A percentile compares a stretch with the other conserved stretches of the same genome.
These are phyloP conservation scores for Eulemur albifrons DNA, from an alignment of 2,797 vertebrate species.

Conservation along the genomic window DNA sequence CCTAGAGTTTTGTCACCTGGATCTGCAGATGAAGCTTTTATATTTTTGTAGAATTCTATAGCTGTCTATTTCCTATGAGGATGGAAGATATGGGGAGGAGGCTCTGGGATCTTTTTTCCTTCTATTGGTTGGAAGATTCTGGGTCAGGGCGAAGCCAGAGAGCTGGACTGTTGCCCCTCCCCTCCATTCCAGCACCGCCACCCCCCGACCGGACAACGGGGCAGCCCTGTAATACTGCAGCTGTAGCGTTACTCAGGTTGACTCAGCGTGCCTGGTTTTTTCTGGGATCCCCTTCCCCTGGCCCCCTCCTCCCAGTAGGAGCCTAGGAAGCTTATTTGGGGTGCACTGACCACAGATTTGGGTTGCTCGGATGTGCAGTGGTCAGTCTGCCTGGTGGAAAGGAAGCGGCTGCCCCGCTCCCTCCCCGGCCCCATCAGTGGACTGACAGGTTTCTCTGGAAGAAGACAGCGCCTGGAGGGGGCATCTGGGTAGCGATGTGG, in stretches of 20 bases:
- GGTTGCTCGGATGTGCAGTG: neutral
- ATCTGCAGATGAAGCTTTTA: slow-evolving; percentile 83
- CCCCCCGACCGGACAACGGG: slow-evolving; percentile 70
- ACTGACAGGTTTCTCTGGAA: neutral
- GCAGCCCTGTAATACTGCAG: slow-evolving; percentile 78
- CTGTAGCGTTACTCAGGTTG: slow-evolving; percentile 71
- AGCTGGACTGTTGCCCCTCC: neutral
- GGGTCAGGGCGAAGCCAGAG: neutral
- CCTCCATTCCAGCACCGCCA: neutral
- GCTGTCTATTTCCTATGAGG: slow-evolving; percentile 16
- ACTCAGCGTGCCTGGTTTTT: neutral
- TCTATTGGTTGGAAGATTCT: neutral
- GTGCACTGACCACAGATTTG: neutral
- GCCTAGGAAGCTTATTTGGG: neutral
- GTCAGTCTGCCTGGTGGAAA: neutral
- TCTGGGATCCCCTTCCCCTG: neutral
- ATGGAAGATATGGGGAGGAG: neutral
- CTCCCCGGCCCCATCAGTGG: neutral
- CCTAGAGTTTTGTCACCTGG: slow-evolving; percentile 81
- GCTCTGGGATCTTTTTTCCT: neutral
- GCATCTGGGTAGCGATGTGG: neutral
- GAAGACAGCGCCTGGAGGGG: neutral
- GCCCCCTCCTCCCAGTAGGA: neutral
- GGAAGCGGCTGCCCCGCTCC: neutral
- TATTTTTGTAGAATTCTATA: slow-evolving; percentile 83